Base-by-base conservation (phyloP, 2,888 invertebrate genomes). In the Ectemnius cavifrons region DNA sequence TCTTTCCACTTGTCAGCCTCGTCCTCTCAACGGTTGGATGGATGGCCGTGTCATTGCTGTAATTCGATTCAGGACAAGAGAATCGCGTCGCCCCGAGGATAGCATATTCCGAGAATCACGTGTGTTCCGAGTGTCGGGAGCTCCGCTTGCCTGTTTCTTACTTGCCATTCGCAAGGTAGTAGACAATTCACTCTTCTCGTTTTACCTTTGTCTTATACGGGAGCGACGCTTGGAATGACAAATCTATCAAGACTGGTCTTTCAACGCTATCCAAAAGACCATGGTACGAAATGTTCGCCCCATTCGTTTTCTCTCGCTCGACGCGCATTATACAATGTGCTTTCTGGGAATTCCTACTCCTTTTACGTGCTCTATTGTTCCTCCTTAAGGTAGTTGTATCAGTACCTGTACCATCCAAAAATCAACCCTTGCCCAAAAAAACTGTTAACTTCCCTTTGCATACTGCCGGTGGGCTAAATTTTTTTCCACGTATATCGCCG, bases 21-120 rank as follows among this genome's bases (percentile, higher is more conserved):
- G 62, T 75, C 75, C 64, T 67, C 62, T 49, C 16, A 37, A 37
- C 6, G 57, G 72, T 52, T 59, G 37, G 72, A 58, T 59, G 37
- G 72, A 58, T 62, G 62, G 67, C 63, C 63, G 67, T 72, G 71
- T 75, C 71, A 75, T 75, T 49, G 75, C 8, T 37, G 63, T 73
- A 79, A 81, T 79, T 79, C 75, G 61, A 68, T 67, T 70, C 63
- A 61, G 62, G 57, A 71, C 71, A 63, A 62, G 65, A 63, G 68
- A 68, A 37, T 37, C 37, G 37, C 37, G 8, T 37, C 11, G 37
- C 11, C 37, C 37, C 37, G 37, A 37, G 37, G 37, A 37, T 8
- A 6, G 2, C 71, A 66, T 65, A 61, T 46, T 52, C 73, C 18
- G 46, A 37, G 57, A 67, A 63, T 20, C 46, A 63, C 63, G 52